A percentile compares a stretch with the other conserved stretches of the same genome.
Conservation (phyloP, 2,888 invertebrate species). For the Pseudococcus jackbeardsleyi region DNA sequence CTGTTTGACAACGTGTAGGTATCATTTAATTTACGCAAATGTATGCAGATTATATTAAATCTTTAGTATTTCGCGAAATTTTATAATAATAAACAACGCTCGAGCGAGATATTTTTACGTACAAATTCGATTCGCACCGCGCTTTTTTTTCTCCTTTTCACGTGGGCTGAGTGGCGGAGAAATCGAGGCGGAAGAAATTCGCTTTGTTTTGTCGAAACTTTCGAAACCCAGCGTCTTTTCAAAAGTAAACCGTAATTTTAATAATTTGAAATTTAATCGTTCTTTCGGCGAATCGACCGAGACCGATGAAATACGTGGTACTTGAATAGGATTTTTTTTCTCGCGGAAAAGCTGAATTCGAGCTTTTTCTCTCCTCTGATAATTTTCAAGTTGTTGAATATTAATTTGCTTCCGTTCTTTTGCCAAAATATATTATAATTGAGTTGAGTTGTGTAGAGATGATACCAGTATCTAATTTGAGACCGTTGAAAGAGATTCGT, state of each 20-base stretch:
- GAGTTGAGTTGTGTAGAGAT: too few species aligned
- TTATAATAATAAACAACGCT: constrained; percentile 36
- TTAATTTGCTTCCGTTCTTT: background rate
- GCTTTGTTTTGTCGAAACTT: constrained; percentile 3
- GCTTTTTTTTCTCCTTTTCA: background rate
- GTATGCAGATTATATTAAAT: constrained; percentile 31
- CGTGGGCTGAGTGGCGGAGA: background rate
- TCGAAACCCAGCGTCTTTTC: background rate
- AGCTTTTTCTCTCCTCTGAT: background rate
- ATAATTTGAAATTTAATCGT: constrained; percentile 10
- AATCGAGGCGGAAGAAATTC: too few species aligned
- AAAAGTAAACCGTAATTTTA: constrained; percentile 10
- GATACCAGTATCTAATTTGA: too few species aligned
- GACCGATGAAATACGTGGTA: background rate
- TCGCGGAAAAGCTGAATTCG: background rate
- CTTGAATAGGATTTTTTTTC: background rate
- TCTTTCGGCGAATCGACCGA: background rate
- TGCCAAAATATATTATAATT: background rate
- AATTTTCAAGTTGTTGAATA: background rate
- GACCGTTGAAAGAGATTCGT: too few species aligned
- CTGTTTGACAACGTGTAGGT: constrained; percentile 58
- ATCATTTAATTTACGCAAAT: constrained; percentile 53
- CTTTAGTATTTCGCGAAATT: background rate
- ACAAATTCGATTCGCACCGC: background rate
- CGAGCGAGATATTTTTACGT: background rate